phyloP scores from a whole-genome alignment of 2,113 vertebrate species.

The Thomomys bottae region DNA sequence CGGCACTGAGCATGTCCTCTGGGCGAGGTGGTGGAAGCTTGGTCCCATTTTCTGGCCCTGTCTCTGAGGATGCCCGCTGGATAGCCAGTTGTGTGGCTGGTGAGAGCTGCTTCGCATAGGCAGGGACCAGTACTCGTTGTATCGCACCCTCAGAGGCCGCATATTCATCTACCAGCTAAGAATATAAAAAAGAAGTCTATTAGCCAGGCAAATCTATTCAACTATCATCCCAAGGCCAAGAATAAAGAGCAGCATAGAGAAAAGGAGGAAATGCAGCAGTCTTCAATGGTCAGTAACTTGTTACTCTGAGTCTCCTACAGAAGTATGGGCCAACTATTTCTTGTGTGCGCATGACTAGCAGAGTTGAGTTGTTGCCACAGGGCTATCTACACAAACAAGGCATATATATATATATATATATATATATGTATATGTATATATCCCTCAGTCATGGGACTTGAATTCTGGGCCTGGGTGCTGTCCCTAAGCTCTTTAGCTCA shows the following conservation, averaged over 20 bases:
- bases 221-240: constrained; percentile 22
- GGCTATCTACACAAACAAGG: not conserved
- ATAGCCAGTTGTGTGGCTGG: constrained; percentile 74
- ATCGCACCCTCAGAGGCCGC: constrained; percentile 74
- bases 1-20: constrained; percentile 75
- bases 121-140: constrained; percentile 75
- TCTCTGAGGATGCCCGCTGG: constrained; percentile 76
- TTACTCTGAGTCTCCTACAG: constrained; percentile 6
- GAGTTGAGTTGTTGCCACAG: not conserved
- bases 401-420: not conserved
- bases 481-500: too few relatives aligned
- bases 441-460: too few relatives aligned
- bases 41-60: constrained; percentile 73
- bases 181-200: constrained; percentile 41
- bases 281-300: not conserved
- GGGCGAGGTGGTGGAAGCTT: constrained; percentile 69
- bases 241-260: not conserved
- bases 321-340: not conserved
- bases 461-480: too few relatives aligned
- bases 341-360: not conserved
- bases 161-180: constrained; percentile 80
- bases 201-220: constrained; percentile 3
- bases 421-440: too few relatives aligned
- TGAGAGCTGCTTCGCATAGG: constrained; percentile 81
- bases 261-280: not conserved